Conservation (phyloP, 2,888 invertebrate genomes). For the Anarsia innoxiella region DNA sequence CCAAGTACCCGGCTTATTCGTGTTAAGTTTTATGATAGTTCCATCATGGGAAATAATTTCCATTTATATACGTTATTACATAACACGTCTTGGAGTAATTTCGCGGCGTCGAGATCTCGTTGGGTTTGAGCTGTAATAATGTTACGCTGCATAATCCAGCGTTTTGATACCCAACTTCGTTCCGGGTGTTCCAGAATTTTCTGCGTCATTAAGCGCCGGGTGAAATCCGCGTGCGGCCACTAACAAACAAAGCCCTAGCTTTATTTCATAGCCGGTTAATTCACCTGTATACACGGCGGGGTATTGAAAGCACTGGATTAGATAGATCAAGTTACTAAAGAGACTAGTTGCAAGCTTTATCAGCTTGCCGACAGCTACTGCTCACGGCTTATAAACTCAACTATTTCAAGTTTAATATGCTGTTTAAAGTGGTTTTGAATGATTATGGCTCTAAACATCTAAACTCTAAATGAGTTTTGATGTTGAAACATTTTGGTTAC, state of each 20-base stretch:
- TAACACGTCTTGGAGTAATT: constrained; percentile 20
- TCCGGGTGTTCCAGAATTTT: constrained; percentile 45
- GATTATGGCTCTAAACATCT: too few species aligned
- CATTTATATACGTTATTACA: constrained; percentile 23
- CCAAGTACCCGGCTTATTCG: too few species aligned
- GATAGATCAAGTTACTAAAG: neutral
- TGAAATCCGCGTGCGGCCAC: neutral
- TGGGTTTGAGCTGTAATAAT: constrained; percentile 31
- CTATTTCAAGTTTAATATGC: too few species aligned
- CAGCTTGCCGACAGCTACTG: too few species aligned
- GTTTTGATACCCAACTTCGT: constrained; percentile 35
- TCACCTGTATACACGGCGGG: neutral
- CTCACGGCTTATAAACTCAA: too few species aligned
- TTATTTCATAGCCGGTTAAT: constrained; percentile 27
- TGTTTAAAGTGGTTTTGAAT: too few species aligned
- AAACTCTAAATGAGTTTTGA: too few species aligned
- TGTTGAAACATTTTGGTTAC: too few species aligned
- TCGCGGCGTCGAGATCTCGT: constrained; percentile 16
- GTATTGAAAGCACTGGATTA: neutral
- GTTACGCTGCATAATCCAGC: constrained; percentile 47
- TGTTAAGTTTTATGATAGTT: neutral
- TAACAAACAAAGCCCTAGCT: constrained; percentile 28
- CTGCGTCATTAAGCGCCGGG: constrained; percentile 50
- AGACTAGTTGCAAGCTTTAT: neutral
- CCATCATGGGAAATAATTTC: constrained; percentile 11